Evolutionary conservation across 1,140 invertebrate genomes (phyloP).

Genomic region (Mizuhopecten yessoensis): DNA sequence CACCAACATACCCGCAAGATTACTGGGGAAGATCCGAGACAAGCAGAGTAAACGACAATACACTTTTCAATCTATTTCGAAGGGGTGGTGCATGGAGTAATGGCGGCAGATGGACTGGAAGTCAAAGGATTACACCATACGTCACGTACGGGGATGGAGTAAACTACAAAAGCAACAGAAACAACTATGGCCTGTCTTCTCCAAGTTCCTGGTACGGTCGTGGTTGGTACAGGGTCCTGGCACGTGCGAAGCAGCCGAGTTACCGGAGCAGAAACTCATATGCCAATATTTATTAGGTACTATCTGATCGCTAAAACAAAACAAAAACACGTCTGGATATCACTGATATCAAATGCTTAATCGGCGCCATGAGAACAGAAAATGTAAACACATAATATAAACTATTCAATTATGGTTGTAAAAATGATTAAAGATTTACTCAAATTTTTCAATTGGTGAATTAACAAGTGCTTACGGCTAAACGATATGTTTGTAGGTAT

Average conservation of each 20-base stretch:
- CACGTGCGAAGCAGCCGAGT: not conserved
- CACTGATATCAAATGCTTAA: too few relatives aligned
- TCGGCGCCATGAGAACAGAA: too few relatives aligned
- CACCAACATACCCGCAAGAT: not conserved
- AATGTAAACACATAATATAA: too few relatives aligned
- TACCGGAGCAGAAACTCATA: not conserved
- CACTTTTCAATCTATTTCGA: not conserved
- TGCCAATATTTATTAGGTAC: not conserved
- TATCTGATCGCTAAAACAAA: too few relatives aligned
- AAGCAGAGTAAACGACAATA: not conserved
- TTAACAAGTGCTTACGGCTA: too few relatives aligned
- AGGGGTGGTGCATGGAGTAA: not conserved
- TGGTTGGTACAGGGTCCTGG: not conserved
- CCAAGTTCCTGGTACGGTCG: constrained; percentile 9
- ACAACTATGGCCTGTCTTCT: not conserved
- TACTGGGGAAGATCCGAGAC: not conserved
- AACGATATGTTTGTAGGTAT: too few relatives aligned
- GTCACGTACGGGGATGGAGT: not conserved
- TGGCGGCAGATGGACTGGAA: not conserved
- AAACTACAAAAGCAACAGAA: constrained; percentile 9
- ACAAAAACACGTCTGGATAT: too few relatives aligned
- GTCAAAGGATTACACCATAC: not conserved
- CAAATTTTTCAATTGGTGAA: too few relatives aligned
- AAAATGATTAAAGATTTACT: too few relatives aligned
- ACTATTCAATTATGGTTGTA: too few relatives aligned